phyloP scores from a whole-genome alignment of 2,797 vertebrate genomes.

The Gadopsis bispinosus region DNA sequence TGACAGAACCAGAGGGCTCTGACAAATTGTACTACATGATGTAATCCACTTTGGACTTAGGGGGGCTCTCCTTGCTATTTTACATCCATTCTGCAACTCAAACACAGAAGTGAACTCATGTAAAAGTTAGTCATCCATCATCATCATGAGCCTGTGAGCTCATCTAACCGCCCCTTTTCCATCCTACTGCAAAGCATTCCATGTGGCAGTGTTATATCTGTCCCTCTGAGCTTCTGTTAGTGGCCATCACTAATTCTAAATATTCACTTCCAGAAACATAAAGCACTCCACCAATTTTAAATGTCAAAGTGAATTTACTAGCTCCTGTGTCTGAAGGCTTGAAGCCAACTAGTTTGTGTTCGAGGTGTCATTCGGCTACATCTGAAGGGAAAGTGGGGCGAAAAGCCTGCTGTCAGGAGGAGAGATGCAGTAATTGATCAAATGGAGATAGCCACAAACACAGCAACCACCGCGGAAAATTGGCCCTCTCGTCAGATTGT shows the following conservation, averaged over 20 bases:
- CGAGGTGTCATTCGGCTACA: not conserved
- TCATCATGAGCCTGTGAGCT: not conserved
- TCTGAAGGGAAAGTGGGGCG: not conserved
- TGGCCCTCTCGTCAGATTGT: not conserved
- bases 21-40: constrained; percentile 22
- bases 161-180: too few relatives aligned
- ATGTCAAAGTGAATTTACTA: not conserved
- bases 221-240: not conserved
- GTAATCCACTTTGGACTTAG: constrained; percentile 14
- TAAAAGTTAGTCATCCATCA: not conserved
- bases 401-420: not conserved
- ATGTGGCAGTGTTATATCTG: not conserved
- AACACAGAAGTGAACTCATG: not conserved
- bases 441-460: not conserved
- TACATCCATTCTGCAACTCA: not conserved
- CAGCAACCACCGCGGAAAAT: not conserved
- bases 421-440: not conserved
- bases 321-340: not conserved
- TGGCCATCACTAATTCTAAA: not conserved
- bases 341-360: not conserved
- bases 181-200: not conserved
- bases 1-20: constrained; percentile 12
- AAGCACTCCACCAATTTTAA: not conserved
- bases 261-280: not conserved
- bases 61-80: not conserved